Evolutionary conservation across 2,797 vertebrate genomes (phyloP), one percentile per base, ranked within the genome.

Genomic region (Tokudaia tokunoshimensis): DNA sequence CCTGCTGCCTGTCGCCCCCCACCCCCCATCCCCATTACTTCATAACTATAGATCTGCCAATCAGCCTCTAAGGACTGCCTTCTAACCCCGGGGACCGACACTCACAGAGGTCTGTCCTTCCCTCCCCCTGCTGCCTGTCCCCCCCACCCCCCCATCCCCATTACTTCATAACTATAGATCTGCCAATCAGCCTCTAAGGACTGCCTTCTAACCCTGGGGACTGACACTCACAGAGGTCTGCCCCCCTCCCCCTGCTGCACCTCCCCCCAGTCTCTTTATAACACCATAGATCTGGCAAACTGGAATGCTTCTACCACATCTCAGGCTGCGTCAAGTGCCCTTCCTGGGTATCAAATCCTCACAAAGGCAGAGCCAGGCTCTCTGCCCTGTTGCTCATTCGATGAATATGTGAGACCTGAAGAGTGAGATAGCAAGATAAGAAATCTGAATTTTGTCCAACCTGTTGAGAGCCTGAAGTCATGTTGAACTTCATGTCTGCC

Each of bases 391-490:
- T 14, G n/a, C 37, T 91, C 61, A 24, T 52, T 92, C 65, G 19
- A 47, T 34, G 44, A 89, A 86, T 52, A 13, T 1, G 11, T 83
- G 65, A 86, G 86, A 67, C 13, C 57, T 6, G 0, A 52, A 50
- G 24, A 20, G 4, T 20, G 3, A 29, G 74, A 44, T 91, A 59
- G 29, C 1, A 11, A 81, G 65, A 37, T 26, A n/a, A 94, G n/a
- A 75, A 95, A 96, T 13, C 11, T 92, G 17, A 92, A 6, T n/a
- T n/a, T 67, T 93, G 93, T 29, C 78, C 59, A 85, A 81, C 75
- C 44, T 94, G 84, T 78, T 84, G 29, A 80, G 59, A 88, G 15
- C 75, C 61, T 72, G 52, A 91, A 72, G 17, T 67, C 61, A 52
- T 24, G 34, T n/a, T 61, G 29, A 17, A 52, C 76, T 76, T 88